Evolutionary conservation across 2,888 invertebrate genomes (phyloP), one percentile per base, ranked within the genome.

Genomic region (Lasioglossum zephyrum): DNA sequence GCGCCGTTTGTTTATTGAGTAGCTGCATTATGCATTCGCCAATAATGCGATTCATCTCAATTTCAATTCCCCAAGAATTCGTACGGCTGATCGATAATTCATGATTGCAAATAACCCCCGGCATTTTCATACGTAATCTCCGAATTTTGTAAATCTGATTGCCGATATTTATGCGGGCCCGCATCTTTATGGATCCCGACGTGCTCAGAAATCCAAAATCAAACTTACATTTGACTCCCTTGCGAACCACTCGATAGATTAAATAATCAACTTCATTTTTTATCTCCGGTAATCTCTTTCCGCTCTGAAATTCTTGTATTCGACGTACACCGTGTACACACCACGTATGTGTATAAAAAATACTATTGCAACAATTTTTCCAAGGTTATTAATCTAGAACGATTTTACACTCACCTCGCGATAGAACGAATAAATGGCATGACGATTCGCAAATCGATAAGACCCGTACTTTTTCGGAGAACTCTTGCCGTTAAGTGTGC

Each of bases 11-110:
- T 86, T 86, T 79, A 85, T 85, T 81, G 81, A 22, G 53, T 77
- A 73, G 69, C 73, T 79, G 73, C 85, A 77, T 85, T 84, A 83
- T 85, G 84, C 86, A 84, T 70, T 77, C 63, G 77, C 81, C 85
- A 76, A 81, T 85, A 86, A 86, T 79, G 77, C 77, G 80, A 77
- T 86, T 77, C 83, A 66, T 72, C 80, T 82, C 78, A 73, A 77
- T 82, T 82, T 86, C 77, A 76, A 41, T 79, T 76, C 77, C 69
- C 22, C 31, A 44, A 80, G 73, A 76, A 80, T 82, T 78, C 60
- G 70, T 72, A 73, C 39, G 79, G 22, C 22, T 22, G 69, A 73
- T 86, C 86, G 69, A 86, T 81, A 79, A 78, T 78, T 74, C 79
- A 72, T 49, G 82, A 77, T 79, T 73, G 57, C 83, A 87, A 88